Percentiles rank a stretch among this genome's conserved stretches.
Conservation (phyloP, 1,140 invertebrate genomes). For the Aphelenchoides fujianensis region DNA sequence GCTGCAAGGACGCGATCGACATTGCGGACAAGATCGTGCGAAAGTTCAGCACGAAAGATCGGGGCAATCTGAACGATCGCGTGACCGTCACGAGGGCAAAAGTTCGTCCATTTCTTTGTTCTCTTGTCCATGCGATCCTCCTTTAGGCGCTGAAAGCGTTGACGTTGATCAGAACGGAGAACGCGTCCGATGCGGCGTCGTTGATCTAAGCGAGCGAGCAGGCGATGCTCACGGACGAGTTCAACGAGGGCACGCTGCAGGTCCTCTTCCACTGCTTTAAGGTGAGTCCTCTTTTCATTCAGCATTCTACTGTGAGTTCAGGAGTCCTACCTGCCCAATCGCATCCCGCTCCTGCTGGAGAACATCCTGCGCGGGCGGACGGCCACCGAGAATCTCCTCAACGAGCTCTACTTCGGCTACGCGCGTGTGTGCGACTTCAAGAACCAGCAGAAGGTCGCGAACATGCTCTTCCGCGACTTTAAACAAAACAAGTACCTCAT, state of each 20-base stretch:
- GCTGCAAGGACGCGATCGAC: slow-evolving; percentile 94
- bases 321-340: slow-evolving; percentile 66
- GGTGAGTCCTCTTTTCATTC: slow-evolving; percentile 68
- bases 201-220: slow-evolving; percentile 76
- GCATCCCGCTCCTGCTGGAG: slow-evolving; percentile 80
- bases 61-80: not conserved
- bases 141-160: slow-evolving; percentile 76
- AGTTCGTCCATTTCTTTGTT: not conserved
- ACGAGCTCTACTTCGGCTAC: slow-evolving; percentile 90
- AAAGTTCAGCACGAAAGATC: not conserved
- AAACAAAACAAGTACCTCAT: slow-evolving; percentile 95
- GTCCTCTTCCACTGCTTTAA: slow-evolving; percentile 92
- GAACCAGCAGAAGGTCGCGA: slow-evolving; percentile 82
- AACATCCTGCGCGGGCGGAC: slow-evolving; percentile 79
- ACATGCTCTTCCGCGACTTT: slow-evolving; percentile 81
- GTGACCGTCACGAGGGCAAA: not conserved
- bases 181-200: slow-evolving; percentile 73
- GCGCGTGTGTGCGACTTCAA: slow-evolving; percentile 83
- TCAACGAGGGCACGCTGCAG: slow-evolving; percentile 86
- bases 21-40: slow-evolving; percentile 79
- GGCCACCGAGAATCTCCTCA: slow-evolving; percentile 82
- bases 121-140: slow-evolving; percentile 59
- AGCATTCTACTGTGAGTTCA: slow-evolving; percentile 22
- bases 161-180: slow-evolving; percentile 79
- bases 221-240: slow-evolving; percentile 67